phyloP scores from a whole-genome alignment of 1,140 invertebrate genomes.

The Diploscapter pachys region DNA sequence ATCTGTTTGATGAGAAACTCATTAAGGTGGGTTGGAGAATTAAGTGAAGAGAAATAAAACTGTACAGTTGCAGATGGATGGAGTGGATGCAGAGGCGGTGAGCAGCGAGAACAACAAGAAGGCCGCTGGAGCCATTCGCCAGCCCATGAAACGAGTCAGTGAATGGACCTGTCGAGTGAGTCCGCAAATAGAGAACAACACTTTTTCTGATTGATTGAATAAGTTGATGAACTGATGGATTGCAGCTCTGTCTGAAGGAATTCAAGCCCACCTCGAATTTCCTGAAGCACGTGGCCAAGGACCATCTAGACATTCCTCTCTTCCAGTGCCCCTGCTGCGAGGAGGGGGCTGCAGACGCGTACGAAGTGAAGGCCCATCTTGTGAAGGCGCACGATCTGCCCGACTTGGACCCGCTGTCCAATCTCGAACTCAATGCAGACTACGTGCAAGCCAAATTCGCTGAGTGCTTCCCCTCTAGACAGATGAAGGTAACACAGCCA shows the following conservation, averaged over 20 bases:
- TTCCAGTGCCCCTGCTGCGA: constrained; percentile 38
- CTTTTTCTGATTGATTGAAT: neutral
- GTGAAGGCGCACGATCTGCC: constrained; percentile 23
- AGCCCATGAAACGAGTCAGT: constrained; percentile 20
- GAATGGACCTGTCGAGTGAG: constrained; percentile 43
- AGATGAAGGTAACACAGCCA: constrained; percentile 30
- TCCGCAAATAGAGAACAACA: neutral
- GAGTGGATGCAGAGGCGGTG: constrained; percentile 2
- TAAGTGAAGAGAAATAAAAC: constrained; percentile 7
- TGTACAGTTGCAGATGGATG: constrained; percentile 10
- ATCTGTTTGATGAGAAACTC: neutral
- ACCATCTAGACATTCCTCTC: constrained; percentile 34
- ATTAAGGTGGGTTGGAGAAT: neutral
- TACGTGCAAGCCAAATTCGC: constrained; percentile 44
- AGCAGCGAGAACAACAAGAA: constrained; percentile 12
- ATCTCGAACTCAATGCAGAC: constrained; percentile 40
- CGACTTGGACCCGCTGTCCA: constrained; percentile 41
- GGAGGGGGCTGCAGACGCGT: constrained; percentile 44
- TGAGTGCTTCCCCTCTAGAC: constrained; percentile 46
- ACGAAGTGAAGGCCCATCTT: constrained; percentile 47
- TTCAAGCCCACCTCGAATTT: constrained; percentile 50
- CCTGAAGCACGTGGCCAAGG: constrained; percentile 39
- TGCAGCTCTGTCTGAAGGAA: constrained; percentile 45
- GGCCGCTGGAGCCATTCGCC: neutral
- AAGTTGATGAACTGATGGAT: neutral